Conservation (phyloP, 1,140 invertebrate genomes). For the Lysiphlebus fabarum region DNA sequence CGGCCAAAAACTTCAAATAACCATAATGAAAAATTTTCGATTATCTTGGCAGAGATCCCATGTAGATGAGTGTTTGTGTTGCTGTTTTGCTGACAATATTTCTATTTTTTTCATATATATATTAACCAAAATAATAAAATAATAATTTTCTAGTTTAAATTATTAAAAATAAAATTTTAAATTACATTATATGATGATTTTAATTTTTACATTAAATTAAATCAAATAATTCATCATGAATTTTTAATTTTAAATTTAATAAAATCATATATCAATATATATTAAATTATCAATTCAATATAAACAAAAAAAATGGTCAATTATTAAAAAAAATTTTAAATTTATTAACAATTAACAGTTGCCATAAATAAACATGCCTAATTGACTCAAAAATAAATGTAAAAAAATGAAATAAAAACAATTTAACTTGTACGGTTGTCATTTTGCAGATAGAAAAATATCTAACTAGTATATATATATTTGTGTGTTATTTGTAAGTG, state of each 20-base stretch:
- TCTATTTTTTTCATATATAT: background rate
- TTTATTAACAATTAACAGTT: slow-evolving; percentile 48
- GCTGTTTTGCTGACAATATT: slow-evolving; percentile 2
- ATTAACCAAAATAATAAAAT: background rate
- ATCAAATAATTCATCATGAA: too few species aligned
- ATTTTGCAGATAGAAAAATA: background rate
- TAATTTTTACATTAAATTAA: too few species aligned
- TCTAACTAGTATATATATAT: too few species aligned
- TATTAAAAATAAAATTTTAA: too few species aligned
- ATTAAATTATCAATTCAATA: too few species aligned
- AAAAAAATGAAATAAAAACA: too few species aligned
- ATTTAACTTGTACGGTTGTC: slow-evolving; percentile 14
- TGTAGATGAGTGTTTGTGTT: slow-evolving; percentile 12
- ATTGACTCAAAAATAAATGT: slow-evolving; percentile 55
- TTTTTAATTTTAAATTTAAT: too few species aligned
- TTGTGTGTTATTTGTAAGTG: too few species aligned
- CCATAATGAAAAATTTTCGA: slow-evolving; percentile 37
- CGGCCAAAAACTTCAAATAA: slow-evolving; percentile 22
- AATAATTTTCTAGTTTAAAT: background rate
- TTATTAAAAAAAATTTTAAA: too few species aligned
- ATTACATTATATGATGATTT: too few species aligned
- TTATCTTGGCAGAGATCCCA: slow-evolving; percentile 38
- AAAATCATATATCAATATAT: too few species aligned
- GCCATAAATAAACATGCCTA: slow-evolving; percentile 52
- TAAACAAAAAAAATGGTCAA: too few species aligned